Conservation (phyloP, 2,888 invertebrate species). For the Lycocerus yunnanus region DNA sequence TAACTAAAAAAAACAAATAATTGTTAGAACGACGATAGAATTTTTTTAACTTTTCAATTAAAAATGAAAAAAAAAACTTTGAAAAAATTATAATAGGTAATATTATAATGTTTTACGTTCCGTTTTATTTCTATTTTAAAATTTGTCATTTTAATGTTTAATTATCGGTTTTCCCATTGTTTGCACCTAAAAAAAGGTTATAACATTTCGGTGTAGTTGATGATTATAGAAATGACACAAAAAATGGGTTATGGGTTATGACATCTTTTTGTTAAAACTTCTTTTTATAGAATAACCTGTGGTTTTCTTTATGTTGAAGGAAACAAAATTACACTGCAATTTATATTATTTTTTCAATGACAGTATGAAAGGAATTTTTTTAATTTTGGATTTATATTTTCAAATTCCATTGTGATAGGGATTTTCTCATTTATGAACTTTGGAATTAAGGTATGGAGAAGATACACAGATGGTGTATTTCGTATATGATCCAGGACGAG, state of each 20-base stretch:
- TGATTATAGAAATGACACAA: background rate
- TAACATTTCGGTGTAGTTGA: background rate
- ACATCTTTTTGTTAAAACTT: background rate
- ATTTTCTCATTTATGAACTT: no score
- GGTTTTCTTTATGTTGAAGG: background rate
- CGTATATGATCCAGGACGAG: no score
- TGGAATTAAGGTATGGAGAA: no score
- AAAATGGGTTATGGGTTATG: background rate
- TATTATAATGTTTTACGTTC: background rate
- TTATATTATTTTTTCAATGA: no score
- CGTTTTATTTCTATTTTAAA: no score
- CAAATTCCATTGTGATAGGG: no score
- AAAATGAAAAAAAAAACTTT: background rate
- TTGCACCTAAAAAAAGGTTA: background rate
- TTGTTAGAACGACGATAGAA: background rate
- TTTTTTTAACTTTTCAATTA: background rate
- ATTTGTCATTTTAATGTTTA: background rate
- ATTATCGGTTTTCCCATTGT: background rate
- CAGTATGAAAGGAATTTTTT: no score
- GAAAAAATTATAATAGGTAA: background rate
- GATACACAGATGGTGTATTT: no score
- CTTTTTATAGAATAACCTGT: background rate
- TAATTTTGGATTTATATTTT: no score
- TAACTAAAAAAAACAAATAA: background rate
- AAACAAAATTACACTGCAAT: no score